phyloP scores from a whole-genome alignment of 2,888 invertebrate genomes.

The Matsumyia berberina region DNA sequence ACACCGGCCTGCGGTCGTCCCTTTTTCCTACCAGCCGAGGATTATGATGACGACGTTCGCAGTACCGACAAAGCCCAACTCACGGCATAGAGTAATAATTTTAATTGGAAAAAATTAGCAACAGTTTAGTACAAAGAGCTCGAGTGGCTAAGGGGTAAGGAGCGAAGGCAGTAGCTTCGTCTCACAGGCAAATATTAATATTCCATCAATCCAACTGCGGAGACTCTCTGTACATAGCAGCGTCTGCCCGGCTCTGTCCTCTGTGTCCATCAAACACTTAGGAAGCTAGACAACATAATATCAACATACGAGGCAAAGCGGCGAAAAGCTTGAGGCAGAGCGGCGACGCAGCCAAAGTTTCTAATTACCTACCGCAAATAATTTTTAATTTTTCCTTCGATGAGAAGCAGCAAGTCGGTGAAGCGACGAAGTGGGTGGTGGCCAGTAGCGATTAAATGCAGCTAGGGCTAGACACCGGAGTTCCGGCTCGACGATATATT shows the following conservation, averaged over 20 bases:
- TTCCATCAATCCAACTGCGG: slow-evolving; percentile 23
- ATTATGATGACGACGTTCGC: slow-evolving; percentile 9
- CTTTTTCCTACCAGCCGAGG: not conserved
- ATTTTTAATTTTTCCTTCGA: slow-evolving; percentile 61
- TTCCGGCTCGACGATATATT: slow-evolving; percentile 23
- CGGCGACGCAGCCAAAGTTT: slow-evolving; percentile 56
- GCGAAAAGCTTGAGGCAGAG: slow-evolving; percentile 21
- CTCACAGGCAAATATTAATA: slow-evolving; percentile 58
- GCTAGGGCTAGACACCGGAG: slow-evolving; percentile 36
- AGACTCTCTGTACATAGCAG: slow-evolving; percentile 8
- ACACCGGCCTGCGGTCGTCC: slow-evolving; percentile 6
- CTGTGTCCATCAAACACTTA: slow-evolving; percentile 16
- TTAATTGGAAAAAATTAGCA: slow-evolving; percentile 69
- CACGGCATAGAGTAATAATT: slow-evolving; percentile 38
- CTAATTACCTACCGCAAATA: slow-evolving; percentile 71
- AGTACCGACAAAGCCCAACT: slow-evolving; percentile 55
- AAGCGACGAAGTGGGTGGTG: slow-evolving; percentile 56
- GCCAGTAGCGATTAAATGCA: slow-evolving; percentile 51
- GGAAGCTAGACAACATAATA: slow-evolving; percentile 56
- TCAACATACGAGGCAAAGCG: slow-evolving; percentile 3
- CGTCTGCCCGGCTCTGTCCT: not conserved
- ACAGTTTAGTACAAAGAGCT: slow-evolving; percentile 54
- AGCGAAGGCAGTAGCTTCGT: slow-evolving; percentile 14
- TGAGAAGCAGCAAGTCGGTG: no score
- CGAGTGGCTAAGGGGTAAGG: slow-evolving; percentile 1